Base-by-base conservation (phyloP, 2,888 invertebrate species). In the Pyrocoelia pectoralis region DNA sequence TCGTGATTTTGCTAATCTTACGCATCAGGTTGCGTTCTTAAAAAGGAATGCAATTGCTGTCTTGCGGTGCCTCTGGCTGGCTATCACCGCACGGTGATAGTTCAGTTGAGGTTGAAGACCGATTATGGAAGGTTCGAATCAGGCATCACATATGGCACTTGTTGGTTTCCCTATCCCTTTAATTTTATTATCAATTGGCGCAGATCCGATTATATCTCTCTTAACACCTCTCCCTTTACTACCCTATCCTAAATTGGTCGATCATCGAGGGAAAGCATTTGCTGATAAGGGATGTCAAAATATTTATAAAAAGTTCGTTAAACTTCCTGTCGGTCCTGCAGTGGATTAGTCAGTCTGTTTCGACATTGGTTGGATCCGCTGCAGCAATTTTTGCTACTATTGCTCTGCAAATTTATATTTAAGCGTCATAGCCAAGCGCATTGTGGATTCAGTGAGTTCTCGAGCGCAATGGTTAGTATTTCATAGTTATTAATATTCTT, bases 1-100 rank as follows among this genome's bases (percentile, higher is more conserved):
- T 69, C 67, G 66, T 70, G 68, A 70, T 81, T 55, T 59, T 79
- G 75, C 83, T 82, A n/a, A 80, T 82, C 74, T 73, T 82, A 82
- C 83, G 81, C 73, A 72, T 74, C 73, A 72, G 74, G 18, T 78
- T 78, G 78, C 73, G 77, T 78, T 76, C 77, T 72, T 70, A 66
- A 67, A 62, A 67, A 68, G 69, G 66, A n/a, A 69, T 66, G 67
- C 68, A 68, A 80, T n/a, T 76, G 78, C 76, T 78, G 78, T 80
- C 80, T 79, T 81, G 80, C 78, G 77, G 81, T 82, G 81, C 80
- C 81, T 81, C 81, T 81, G 80, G 79, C 78, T 80, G 79, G 76
- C 79, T 79, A 75, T 77, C 72, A 69, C 71, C 62, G 66, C 71
- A 73, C 60, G 73, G 73, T 33, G 33, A 74, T 74, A 74, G 73